Percentiles rank a stretch among this genome's conserved stretches.
Evolutionary conservation across 2,797 vertebrate species (phyloP).

Genomic region (Cyclura pinguis): DNA sequence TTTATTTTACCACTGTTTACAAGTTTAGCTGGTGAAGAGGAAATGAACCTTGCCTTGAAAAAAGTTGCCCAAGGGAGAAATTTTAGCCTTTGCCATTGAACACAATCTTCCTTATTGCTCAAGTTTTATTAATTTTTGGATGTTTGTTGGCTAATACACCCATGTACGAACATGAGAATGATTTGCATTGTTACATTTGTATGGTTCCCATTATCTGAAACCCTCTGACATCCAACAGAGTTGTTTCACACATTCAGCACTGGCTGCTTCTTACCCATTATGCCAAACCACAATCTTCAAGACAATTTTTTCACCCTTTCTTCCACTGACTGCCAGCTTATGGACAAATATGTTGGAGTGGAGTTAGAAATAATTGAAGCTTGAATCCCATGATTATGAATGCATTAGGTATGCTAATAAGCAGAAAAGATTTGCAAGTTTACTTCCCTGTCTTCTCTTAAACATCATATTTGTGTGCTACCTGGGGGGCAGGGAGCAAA

Average conservation of each 20-base stretch:
- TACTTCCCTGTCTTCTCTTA: neutral
- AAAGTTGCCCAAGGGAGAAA: neutral
- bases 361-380: neutral
- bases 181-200: neutral
- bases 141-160: neutral
- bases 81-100: neutral
- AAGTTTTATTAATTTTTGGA: neutral
- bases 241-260: neutral
- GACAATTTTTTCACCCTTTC: neutral
- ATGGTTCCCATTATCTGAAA: neutral
- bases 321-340: neutral
- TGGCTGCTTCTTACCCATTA: neutral
- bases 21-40: neutral
- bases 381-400: neutral
- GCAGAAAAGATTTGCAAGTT: neutral
- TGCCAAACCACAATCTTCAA: neutral
- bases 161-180: neutral
- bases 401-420: no score
- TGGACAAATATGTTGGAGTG: neutral
- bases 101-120: neutral
- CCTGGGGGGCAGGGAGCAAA: no score
- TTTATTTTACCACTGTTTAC: neutral
- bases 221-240: no score
- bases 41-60: neutral
- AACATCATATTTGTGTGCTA: neutral